Base-by-base conservation (phyloP, 2,113 vertebrate genomes). In the Onychostoma macrolepis region DNA sequence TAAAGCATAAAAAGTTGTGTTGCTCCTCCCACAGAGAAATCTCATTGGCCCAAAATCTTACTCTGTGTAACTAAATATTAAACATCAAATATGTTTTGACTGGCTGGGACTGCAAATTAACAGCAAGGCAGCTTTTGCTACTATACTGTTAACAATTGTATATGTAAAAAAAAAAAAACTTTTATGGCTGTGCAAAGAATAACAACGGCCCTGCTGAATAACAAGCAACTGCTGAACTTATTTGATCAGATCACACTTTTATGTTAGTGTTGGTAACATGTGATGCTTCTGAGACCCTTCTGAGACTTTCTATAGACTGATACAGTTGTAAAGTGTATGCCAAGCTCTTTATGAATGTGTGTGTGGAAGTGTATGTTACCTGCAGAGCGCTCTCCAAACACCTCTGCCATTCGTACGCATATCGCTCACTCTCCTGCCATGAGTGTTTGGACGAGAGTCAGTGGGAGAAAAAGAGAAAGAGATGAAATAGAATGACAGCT, bases 321-420 rank as follows among this genome's bases (percentile, higher is more conserved):
- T 21, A 38, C 1, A 69, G 12, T 11, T 8, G 4, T 45, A 41
- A 45, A 11, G 24, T 69, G 21, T 45, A 33, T 33, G 38, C 58
- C n/a, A 56, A 41, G 28, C 33, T 50, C 24, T 87, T 41, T 76
- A 24, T 38, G 28, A 10, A 26, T 43, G 33, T 43, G 50, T 84
- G 26, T 84, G 26, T n/a, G 63, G 11, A 11, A 13, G 43, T 79
- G 24, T 41, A 13, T 4, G 13, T 90, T 92, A 99, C 98, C 92
- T 98, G 96, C 50, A 99, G 93, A 67, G 97, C 97, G 24, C 96
- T 98, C 92, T 97, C 96, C 94, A 99, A 93, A 92, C 98, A 99
- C 41, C 98, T 94, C 85, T 99, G 97, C 98, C 98, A 99, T 90
- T 99, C 98, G 2, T 97, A 99, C 0, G 97, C 98, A 0, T 99